Conservation (phyloP, 2,888 invertebrate genomes). For the Ceramica pisi region DNA sequence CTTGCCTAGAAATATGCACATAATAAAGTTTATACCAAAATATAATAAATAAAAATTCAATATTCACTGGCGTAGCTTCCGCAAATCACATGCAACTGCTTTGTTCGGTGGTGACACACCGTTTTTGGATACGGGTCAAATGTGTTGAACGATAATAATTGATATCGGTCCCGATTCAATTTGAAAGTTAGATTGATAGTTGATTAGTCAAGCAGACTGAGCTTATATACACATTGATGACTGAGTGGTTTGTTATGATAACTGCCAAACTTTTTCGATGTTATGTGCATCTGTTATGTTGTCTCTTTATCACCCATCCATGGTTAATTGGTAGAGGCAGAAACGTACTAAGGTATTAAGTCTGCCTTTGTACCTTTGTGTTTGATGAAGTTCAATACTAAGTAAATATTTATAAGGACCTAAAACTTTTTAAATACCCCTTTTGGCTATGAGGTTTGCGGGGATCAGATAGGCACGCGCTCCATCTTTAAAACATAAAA, state of each 20-base stretch:
- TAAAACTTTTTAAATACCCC: too few relatives aligned
- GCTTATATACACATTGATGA: background rate
- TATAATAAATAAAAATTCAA: background rate
- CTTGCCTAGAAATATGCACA: background rate
- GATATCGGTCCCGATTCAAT: constrained; percentile 27
- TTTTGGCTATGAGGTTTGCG: too few relatives aligned
- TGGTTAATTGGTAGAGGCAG: too few relatives aligned
- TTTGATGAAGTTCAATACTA: too few relatives aligned
- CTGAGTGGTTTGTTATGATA: background rate
- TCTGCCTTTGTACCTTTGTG: too few relatives aligned
- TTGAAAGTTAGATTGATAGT: constrained; percentile 29
- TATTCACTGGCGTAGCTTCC: background rate
- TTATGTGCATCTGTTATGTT: too few relatives aligned
- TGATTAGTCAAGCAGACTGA: constrained; percentile 10
- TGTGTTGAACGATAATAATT: constrained; percentile 18
- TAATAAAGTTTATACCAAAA: background rate
- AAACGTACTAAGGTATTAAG: too few relatives aligned
- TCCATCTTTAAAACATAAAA: too few relatives aligned
- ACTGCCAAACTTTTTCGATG: background rate
- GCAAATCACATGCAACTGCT: constrained; percentile 35
- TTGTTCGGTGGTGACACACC: background rate
- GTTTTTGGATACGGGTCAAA: constrained; percentile 7
- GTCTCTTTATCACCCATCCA: too few relatives aligned
- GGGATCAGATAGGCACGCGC: too few relatives aligned
- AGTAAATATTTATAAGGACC: too few relatives aligned